Base-by-base conservation (phyloP, 37 sponge, comb jelly and placozoan species). In the Chondrilla cf. caribensis region DNA sequence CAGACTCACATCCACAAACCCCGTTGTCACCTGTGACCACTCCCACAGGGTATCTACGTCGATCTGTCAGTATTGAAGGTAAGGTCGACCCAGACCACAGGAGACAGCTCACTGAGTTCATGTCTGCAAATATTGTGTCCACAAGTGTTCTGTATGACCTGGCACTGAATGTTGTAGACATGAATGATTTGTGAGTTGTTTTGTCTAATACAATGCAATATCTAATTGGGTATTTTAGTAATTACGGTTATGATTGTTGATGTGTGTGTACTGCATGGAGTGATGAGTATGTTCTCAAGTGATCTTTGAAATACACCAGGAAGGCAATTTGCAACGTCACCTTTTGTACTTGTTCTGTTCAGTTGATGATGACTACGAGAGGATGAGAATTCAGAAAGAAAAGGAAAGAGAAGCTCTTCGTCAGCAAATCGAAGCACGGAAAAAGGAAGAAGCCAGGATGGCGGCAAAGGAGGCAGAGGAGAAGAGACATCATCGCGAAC, bases 281-380 rank as follows among this genome's bases (percentile, higher is more conserved):
- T n/a, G n/a, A n/a, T n/a, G n/a, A n/a, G n/a, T n/a, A n/a, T n/a
- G n/a, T n/a, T n/a, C n/a, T n/a, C n/a, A n/a, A n/a, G n/a, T n/a
- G n/a, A n/a, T n/a, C n/a, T n/a, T n/a, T n/a, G n/a, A n/a, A n/a
- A n/a, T n/a, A n/a, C n/a, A n/a, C n/a, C n/a, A n/a, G n/a, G n/a
- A n/a, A n/a, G n/a, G n/a, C n/a, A n/a, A n/a, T n/a, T n/a, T n/a
- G n/a, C n/a, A n/a, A n/a, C n/a, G n/a, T n/a, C n/a, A n/a, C n/a
- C n/a, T n/a, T n/a, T n/a, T n/a, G n/a, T n/a, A n/a, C n/a, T n/a
- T n/a, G n/a, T n/a, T n/a, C n/a, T n/a, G n/a, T n/a, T 67, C 57
- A 68, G 43, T 82, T 22, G 65, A 60, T 47, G 82, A 81, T 42
- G 87, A 77, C 70, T 71, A 82, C 14, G 73, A 86, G 70, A n/a